Percentiles rank a stretch among this genome's conserved stretches.
phyloP scores from a whole-genome alignment of 1,140 invertebrate genomes.

The Orussus abietinus region DNA sequence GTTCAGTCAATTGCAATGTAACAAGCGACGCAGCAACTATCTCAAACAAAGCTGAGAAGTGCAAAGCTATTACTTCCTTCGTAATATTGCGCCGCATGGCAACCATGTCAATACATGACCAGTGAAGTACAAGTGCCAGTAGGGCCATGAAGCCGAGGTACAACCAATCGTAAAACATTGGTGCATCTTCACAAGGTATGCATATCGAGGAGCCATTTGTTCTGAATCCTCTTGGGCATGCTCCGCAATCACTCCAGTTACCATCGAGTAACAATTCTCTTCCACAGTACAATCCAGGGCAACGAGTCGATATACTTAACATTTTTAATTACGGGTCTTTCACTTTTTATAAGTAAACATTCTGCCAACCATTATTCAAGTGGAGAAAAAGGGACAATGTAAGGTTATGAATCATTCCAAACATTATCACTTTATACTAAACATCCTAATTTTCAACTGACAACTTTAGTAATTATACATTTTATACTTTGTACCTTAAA shows the following conservation, averaged over 20 bases:
- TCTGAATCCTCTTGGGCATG: constrained; percentile 79
- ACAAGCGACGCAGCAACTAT: constrained; percentile 67
- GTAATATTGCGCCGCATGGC: constrained; percentile 72
- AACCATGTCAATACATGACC: constrained; percentile 86
- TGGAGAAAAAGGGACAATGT: too few relatives aligned
- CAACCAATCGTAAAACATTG: constrained; percentile 88
- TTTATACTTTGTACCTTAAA: too few relatives aligned
- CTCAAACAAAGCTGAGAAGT: constrained; percentile 78
- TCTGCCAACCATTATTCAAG: too few relatives aligned
- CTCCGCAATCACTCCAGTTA: constrained; percentile 74
- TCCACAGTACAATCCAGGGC: constrained; percentile 87
- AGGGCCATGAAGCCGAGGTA: constrained; percentile 92
- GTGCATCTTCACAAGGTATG: constrained; percentile 69
- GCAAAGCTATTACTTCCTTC: constrained; percentile 67
- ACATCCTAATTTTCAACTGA: too few relatives aligned
- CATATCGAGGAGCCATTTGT: constrained; percentile 68
- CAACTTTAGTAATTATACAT: too few relatives aligned
- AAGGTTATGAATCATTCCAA: too few relatives aligned
- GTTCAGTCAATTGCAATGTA: constrained; percentile 73
- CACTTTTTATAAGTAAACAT: too few relatives aligned
- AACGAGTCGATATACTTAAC: constrained; percentile 46
- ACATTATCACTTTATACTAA: too few relatives aligned
- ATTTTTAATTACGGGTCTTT: constrained; percentile 17
- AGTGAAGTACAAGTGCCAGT: constrained; percentile 80
- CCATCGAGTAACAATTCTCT: constrained; percentile 62